Evolutionary conservation across 35 echinoderm and acorn worm species (phyloP).

Genomic region (Ophioderma brevispina): DNA sequence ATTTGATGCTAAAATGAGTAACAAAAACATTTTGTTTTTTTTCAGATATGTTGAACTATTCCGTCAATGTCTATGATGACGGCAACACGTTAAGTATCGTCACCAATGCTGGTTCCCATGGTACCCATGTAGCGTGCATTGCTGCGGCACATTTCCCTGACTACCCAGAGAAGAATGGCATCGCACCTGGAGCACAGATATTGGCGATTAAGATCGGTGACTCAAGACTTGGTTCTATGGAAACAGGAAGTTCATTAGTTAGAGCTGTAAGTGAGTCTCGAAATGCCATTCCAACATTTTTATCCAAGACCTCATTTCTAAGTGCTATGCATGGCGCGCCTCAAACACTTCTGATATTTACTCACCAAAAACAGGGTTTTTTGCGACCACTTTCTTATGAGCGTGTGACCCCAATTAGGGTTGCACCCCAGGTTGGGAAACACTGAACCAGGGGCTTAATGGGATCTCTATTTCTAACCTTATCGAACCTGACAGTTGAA

Average conservation of each 20-base stretch:
- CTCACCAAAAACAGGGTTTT: too few relatives aligned
- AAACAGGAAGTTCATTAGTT: conserved; percentile 94
- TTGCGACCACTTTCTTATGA: too few relatives aligned
- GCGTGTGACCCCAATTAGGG: too few relatives aligned
- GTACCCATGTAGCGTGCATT: conserved; percentile 96
- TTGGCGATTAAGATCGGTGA: conserved; percentile 96
- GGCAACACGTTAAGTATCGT: conserved; percentile 89
- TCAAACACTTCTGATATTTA: too few relatives aligned
- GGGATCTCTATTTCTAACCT: too few relatives aligned
- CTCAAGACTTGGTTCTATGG: conserved; percentile 95
- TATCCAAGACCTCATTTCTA: too few relatives aligned
- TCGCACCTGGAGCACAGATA: conserved; percentile 94
- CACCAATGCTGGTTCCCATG: conserved; percentile 94
- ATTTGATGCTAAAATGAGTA: too few relatives aligned
- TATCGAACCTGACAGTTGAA: too few relatives aligned
- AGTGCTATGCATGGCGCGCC: too few relatives aligned
- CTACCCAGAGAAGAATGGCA: conserved; percentile 88
- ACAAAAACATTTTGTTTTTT: conserved; percentile 3
- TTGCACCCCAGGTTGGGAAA: too few relatives aligned
- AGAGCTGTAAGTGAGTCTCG: conserved; percentile 88
- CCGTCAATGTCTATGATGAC: conserved; percentile 91
- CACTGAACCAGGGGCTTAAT: too few relatives aligned
- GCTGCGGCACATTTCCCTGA: conserved; percentile 93
- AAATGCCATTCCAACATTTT: too few relatives aligned
- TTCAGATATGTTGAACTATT: conserved; percentile 96